A percentile compares a stretch with the other conserved stretches of the same genome.
phyloP scores from a whole-genome alignment of 2,797 vertebrate species.

The Paguma larvata region DNA sequence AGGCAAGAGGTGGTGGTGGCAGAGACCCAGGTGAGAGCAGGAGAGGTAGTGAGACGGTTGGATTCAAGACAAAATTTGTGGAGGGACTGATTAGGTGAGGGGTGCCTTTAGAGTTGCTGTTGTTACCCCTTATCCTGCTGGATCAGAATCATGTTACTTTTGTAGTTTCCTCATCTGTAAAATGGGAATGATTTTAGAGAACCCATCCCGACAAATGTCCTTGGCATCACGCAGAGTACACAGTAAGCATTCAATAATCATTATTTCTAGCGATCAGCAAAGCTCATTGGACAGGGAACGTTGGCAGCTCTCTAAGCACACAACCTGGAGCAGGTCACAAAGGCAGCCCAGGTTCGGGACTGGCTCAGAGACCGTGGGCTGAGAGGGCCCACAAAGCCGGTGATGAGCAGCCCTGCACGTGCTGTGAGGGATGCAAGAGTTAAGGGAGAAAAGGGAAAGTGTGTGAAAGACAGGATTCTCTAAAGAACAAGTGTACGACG shows the following conservation, averaged over 20 bases:
- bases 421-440: not conserved
- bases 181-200: constrained; percentile 49
- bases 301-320: not conserved
- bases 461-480: not conserved
- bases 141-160: constrained; percentile 8
- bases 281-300: too few species aligned
- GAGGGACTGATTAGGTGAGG: not conserved
- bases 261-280: not conserved
- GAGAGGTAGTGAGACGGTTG: not conserved
- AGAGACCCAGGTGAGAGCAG: not conserved
- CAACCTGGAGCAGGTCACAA: not conserved
- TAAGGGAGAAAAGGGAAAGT: not conserved
- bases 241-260: not conserved
- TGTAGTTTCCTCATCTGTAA: not conserved
- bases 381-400: not conserved
- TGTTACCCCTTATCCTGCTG: not conserved
- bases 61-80: not conserved
- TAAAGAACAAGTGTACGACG: not conserved
- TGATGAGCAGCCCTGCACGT: rapidly evolving
- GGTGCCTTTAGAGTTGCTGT: not conserved
- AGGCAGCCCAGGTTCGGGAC: too few species aligned
- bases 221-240: not conserved
- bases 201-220: not conserved
- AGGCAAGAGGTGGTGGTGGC: not conserved
- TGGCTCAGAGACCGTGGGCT: not conserved